Evolutionary conservation across 2,113 vertebrate species (phyloP).

Genomic region (Tiliqua scincoides): DNA sequence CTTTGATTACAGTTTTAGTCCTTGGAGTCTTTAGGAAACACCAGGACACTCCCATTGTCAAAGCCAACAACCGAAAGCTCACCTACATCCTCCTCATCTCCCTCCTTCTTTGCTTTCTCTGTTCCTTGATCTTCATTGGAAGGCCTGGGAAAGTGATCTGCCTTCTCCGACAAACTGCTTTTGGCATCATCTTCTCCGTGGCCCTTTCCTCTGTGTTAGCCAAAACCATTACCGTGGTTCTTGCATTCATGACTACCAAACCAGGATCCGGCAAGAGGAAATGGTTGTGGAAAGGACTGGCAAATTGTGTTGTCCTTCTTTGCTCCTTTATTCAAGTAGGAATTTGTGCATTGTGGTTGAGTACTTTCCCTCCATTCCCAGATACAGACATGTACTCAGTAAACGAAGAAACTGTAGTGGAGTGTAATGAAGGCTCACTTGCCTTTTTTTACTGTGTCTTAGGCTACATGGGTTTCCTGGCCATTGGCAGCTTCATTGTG

Average conservation of each 20-base stretch:
- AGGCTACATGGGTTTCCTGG: neutral
- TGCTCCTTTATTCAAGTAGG: neutral
- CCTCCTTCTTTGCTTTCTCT: neutral
- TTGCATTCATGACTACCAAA: neutral
- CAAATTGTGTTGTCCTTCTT: neutral
- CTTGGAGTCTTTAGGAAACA: neutral
- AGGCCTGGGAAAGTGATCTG: neutral
- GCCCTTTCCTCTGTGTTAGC: neutral
- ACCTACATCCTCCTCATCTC: neutral
- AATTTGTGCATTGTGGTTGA: neutral
- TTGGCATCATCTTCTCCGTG: neutral
- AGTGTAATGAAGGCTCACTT: neutral
- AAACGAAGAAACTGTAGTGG: neutral
- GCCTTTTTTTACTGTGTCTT: neutral
- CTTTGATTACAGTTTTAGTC: neutral
- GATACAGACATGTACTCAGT: neutral
- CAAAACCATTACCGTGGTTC: neutral
- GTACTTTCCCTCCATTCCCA: neutral
- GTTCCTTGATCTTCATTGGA: neutral
- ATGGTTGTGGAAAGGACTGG: neutral
- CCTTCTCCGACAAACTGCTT: neutral
- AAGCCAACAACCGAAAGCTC: neutral
- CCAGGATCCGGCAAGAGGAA: neutral
- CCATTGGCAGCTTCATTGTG: neutral
- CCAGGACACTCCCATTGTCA: neutral